Conservation (phyloP, 2,797 vertebrate genomes). For the Lycodopsis pacificus region DNA sequence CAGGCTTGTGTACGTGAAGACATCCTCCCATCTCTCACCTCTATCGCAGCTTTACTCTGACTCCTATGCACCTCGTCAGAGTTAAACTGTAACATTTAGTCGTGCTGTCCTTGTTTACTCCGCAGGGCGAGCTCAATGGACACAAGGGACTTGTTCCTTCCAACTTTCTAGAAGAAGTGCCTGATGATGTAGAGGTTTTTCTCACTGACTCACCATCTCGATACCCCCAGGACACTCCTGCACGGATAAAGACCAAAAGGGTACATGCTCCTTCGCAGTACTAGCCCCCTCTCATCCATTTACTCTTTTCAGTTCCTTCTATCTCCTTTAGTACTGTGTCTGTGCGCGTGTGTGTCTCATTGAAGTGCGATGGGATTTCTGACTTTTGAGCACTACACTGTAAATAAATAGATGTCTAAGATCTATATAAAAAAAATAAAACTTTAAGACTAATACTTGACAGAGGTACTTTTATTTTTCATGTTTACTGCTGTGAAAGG, state of each 20-base stretch:
- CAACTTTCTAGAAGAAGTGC: constrained; percentile 99
- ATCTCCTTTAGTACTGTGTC: constrained; percentile 76
- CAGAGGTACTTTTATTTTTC: constrained; percentile 82
- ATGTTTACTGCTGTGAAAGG: constrained; percentile 78
- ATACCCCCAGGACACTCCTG: constrained; percentile 87
- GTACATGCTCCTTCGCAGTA: constrained; percentile 89
- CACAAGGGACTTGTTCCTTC: constrained; percentile 98
- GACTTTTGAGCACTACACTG: constrained; percentile 70
- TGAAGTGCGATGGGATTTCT: constrained; percentile 69
- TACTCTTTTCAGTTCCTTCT: constrained; percentile 73
- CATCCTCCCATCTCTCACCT: not conserved
- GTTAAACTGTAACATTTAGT: not conserved
- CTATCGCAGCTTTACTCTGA: not conserved
- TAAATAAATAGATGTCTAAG: constrained; percentile 78
- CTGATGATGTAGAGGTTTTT: constrained; percentile 98
- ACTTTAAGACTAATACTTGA: constrained; percentile 76
- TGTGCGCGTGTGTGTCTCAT: constrained; percentile 74
- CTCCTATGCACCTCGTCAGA: not conserved
- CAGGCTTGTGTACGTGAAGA: not conserved
- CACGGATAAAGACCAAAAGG: constrained; percentile 95
- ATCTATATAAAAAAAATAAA: constrained; percentile 60
- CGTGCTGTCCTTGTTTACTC: constrained; percentile 43
- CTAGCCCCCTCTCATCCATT: constrained; percentile 83
- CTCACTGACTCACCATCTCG: constrained; percentile 91
- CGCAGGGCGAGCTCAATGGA: constrained; percentile 95